Evolutionary conservation across 2,888 invertebrate species (phyloP).

Genomic region (Candidula unifasciata): DNA sequence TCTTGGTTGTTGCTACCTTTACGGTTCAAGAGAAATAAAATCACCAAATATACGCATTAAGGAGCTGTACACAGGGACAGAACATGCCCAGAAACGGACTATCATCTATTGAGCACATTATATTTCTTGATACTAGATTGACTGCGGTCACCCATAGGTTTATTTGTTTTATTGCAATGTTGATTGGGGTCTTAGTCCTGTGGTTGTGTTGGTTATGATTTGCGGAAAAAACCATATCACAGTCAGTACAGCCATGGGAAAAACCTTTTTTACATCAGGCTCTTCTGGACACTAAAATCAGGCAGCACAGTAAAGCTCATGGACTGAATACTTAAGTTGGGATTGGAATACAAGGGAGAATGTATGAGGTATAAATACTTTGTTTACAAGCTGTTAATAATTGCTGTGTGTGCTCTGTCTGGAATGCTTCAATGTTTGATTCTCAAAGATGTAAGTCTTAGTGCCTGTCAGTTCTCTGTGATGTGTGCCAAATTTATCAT

Average conservation of each 20-base stretch:
- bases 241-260: slow-evolving; percentile 35
- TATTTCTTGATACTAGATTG: too few species aligned
- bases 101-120: too few species aligned
- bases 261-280: slow-evolving; percentile 9
- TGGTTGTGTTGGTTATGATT: slow-evolving; percentile 28
- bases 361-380: too few species aligned
- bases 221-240: slow-evolving; percentile 45
- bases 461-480: background rate
- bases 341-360: too few species aligned
- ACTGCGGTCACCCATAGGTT: too few species aligned
- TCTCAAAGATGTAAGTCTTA: background rate
- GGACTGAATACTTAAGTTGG: too few species aligned
- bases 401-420: background rate
- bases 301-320: background rate
- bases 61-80: too few species aligned
- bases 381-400: background rate
- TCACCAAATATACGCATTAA: too few species aligned
- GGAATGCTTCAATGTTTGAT: background rate
- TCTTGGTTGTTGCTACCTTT: too few species aligned
- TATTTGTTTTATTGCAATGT: too few species aligned
- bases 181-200: slow-evolving; percentile 2
- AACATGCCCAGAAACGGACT: too few species aligned
- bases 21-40: too few species aligned
- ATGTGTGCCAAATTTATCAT: slow-evolving; percentile 31
- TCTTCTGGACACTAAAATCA: background rate